Conservation (phyloP, 2,888 invertebrate genomes). For the Encarsia formosa region DNA sequence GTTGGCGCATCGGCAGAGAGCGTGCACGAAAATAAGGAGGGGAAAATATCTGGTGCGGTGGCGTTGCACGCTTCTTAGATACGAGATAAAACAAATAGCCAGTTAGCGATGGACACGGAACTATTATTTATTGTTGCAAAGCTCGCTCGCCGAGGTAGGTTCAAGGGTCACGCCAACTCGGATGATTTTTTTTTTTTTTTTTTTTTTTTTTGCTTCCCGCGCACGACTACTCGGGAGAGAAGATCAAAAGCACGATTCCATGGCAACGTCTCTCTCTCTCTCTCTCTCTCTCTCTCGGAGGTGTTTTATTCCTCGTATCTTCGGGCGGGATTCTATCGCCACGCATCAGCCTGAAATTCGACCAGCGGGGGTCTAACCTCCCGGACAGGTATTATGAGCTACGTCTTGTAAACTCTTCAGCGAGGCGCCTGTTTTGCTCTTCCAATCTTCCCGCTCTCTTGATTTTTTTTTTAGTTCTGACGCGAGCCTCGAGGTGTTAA, state of each 20-base stretch:
- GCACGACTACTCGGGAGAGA: conserved; percentile 16
- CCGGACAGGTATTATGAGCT: too few species aligned
- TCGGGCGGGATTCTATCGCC: conserved; percentile 46
- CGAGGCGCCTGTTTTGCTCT: background rate
- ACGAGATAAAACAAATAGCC: conserved; percentile 25
- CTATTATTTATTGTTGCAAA: conserved; percentile 24
- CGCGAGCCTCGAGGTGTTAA: too few species aligned
- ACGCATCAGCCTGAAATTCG: conserved; percentile 48
- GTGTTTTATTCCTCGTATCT: conserved; percentile 47
- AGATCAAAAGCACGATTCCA: conserved; percentile 29
- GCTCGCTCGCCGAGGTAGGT: background rate
- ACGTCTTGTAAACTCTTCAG: background rate
- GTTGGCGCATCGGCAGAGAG: too few species aligned
- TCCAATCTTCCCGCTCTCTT: background rate
- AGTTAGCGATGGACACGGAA: conserved; percentile 24
- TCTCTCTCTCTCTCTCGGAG: conserved; percentile 29
- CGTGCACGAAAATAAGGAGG: too few species aligned
- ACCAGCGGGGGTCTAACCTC: conserved; percentile 40
- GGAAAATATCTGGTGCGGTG: too few species aligned
- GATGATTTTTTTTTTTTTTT: too few species aligned
- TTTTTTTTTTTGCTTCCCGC: background rate
- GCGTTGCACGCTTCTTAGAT: too few species aligned
- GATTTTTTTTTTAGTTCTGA: too few species aligned
- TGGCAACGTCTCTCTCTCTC: conserved; percentile 24
- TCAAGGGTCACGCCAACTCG: too few species aligned